These are phyloP conservation scores for Desmophyllum pertusum DNA, from an alignment of 92 coral and sea anemone genomes.

Conservation along the genomic window DNA sequence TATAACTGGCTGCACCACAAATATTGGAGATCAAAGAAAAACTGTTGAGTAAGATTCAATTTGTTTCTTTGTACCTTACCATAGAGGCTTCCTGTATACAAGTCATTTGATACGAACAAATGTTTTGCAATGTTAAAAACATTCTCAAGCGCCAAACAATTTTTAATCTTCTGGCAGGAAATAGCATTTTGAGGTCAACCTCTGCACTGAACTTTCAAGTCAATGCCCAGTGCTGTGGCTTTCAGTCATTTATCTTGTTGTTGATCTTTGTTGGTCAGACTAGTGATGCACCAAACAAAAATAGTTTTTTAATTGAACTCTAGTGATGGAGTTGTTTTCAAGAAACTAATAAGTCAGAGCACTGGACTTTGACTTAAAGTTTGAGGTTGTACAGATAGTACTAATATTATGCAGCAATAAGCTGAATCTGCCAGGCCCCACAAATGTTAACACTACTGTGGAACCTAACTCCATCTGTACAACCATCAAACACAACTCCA, in stretches of 20 bases:
- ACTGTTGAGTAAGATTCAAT: background rate
- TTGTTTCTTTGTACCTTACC: background rate
- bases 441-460: conserved; percentile 69
- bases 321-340: conserved; percentile 32
- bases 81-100: background rate
- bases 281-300: background rate
- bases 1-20: background rate
- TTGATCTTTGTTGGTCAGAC: background rate
- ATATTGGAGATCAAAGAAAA: background rate
- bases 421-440: conserved; percentile 44
- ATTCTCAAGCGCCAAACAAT: background rate
- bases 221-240: conserved; percentile 46
- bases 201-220: conserved; percentile 35
- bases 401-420: background rate
- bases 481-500: conserved; percentile 79
- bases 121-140: background rate
- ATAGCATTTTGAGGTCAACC: background rate
- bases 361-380: conserved; percentile 53
- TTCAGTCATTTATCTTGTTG: background rate
- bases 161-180: background rate
- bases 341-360: conserved; percentile 34
- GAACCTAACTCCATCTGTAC: conserved; percentile 83
- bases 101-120: background rate
- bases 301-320: background rate
- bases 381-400: conserved; percentile 55